Conservation (phyloP, 2,888 invertebrate genomes). For the Drosophila histrio region DNA sequence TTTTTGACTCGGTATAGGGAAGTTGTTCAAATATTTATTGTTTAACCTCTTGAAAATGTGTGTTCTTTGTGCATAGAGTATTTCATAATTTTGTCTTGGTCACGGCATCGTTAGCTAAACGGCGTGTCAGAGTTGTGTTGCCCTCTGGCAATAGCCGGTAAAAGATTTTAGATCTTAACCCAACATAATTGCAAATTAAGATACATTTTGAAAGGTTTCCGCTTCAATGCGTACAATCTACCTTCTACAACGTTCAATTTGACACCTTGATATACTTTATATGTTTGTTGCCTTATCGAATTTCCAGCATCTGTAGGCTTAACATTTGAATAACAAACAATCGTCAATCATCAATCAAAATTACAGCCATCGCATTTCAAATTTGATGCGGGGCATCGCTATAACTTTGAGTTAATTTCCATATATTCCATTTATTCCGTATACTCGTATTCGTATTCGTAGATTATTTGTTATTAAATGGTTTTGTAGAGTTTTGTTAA, state of each 20-base stretch:
- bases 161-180: not conserved
- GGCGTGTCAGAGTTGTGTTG: constrained; percentile 18
- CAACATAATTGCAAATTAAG: constrained; percentile 17
- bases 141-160: constrained; percentile 26
- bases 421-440: constrained; percentile 15
- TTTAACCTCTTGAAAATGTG: not conserved
- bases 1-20: constrained; percentile 21
- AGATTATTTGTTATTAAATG: constrained; percentile 16
- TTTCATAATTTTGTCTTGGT: constrained; percentile 32
- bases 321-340: constrained; percentile 3
- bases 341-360: constrained; percentile 59
- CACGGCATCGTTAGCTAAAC: constrained; percentile 42
- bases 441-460: constrained; percentile 1
- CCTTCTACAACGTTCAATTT: constrained; percentile 13
- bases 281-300: not conserved
- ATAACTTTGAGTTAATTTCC: constrained; percentile 17
- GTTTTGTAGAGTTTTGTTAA: constrained; percentile 3
- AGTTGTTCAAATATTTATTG: constrained; percentile 21
- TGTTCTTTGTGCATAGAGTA: constrained; percentile 23
- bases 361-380: constrained; percentile 43
- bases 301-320: constrained; percentile 12
- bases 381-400: constrained; percentile 60
- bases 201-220: constrained; percentile 39
- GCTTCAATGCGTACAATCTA: constrained; percentile 18
- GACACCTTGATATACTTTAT: constrained; percentile 42